A percentile compares a stretch with the other conserved stretches of the same genome.
These are phyloP conservation scores for Brachylomia viminalis DNA, from an alignment of 2,888 invertebrate species.

Conservation along the genomic window DNA sequence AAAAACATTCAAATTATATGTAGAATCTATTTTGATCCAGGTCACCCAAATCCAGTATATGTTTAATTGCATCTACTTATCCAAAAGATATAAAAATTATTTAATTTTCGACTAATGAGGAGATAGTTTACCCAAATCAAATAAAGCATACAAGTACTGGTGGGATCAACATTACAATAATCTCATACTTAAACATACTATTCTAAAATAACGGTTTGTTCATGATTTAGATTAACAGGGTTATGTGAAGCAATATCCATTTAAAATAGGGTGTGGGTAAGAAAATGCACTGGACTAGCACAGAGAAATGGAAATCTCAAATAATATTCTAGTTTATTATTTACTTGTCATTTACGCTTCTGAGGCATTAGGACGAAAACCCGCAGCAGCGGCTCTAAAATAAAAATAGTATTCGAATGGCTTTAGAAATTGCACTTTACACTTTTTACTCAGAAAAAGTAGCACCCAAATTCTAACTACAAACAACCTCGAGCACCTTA, in stretches of 20 bases:
- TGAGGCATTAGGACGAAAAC: conserved; percentile 7
- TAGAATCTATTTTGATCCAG: conserved; percentile 46
- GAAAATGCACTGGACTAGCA: conserved; percentile 64
- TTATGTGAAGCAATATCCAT: conserved; percentile 57
- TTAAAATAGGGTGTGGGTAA: conserved; percentile 11
- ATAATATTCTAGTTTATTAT: conserved; percentile 51
- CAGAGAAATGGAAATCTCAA: conserved; percentile 45
- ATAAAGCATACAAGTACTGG: conserved; percentile 58
- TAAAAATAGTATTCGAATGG: conserved; percentile 13
- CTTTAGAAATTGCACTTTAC: conserved; percentile 2
- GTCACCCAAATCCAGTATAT: conserved; percentile 44
- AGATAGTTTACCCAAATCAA: conserved; percentile 53
- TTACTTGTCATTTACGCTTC: conserved; percentile 45
- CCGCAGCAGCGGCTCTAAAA: neutral
- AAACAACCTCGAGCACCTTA: conserved; percentile 23
- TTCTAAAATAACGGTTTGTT: conserved; percentile 61
- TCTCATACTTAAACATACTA: conserved; percentile 59
- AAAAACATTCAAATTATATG: conserved; percentile 51
- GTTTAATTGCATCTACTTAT: conserved; percentile 39
- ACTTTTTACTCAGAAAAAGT: neutral
- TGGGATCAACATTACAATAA: conserved; percentile 64
- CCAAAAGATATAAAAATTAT: conserved; percentile 44
- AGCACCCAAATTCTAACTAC: neutral
- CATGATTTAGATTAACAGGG: conserved; percentile 48
- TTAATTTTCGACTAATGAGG: conserved; percentile 37